These are phyloP conservation scores for Aphelenchoides avenae DNA, from an alignment of 1,140 invertebrate genomes.

Conservation along the genomic window DNA sequence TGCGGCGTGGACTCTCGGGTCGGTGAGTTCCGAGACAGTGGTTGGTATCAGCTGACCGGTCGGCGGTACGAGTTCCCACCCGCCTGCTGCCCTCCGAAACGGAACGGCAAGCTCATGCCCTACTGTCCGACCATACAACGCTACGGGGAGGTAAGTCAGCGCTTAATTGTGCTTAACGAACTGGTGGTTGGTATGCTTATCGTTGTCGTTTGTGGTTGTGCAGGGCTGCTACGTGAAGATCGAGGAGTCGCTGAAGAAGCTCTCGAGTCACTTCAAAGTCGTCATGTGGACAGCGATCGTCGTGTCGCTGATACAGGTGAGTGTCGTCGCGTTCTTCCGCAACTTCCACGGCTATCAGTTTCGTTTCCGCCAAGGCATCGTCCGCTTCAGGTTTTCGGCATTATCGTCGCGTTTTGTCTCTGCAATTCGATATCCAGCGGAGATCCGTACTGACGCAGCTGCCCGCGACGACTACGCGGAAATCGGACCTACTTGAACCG, in stretches of 20 bases:
- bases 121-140: conserved; percentile 49
- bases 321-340: neutral
- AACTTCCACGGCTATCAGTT: neutral
- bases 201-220: neutral
- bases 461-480: too few species aligned
- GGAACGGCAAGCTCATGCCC: conserved; percentile 44
- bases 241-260: conserved; percentile 44
- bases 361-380: neutral
- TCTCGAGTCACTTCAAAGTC: conserved; percentile 50
- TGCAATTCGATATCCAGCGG: conserved; percentile 56
- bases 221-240: conserved; percentile 55
- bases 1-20: conserved; percentile 56
- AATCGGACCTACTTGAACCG: too few species aligned
- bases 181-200: conserved; percentile 6
- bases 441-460: conserved; percentile 31
- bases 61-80: conserved; percentile 49
- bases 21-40: conserved; percentile 54
- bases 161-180: conserved; percentile 9
- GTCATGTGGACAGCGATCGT: conserved; percentile 57
- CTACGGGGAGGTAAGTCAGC: conserved; percentile 49
- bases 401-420: conserved; percentile 57
- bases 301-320: conserved; percentile 52
- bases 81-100: conserved; percentile 54
- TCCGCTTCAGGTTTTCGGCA: conserved; percentile 51
- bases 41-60: conserved; percentile 46